These are phyloP conservation scores for Halotydeus destructor DNA, from an alignment of 1,140 invertebrate genomes.

Conservation along the genomic window DNA sequence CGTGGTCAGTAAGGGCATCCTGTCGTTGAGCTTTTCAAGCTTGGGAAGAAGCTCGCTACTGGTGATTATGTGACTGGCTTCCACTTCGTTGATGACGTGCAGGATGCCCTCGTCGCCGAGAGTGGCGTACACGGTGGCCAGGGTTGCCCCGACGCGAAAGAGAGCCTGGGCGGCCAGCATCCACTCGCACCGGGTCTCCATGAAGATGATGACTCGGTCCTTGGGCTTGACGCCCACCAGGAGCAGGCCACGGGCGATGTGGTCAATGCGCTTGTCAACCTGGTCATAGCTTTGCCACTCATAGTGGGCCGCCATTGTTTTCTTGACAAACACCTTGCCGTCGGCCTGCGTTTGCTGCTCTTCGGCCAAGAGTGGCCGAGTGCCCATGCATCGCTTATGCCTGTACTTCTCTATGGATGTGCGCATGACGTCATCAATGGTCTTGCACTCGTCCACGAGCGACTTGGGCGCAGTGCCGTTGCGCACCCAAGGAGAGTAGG, in stretches of 20 bases:
- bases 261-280: conserved; percentile 43
- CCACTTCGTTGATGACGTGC: conserved; percentile 88
- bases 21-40: conserved; percentile 10
- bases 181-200: conserved; percentile 90
- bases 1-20: neutral
- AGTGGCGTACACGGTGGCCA: conserved; percentile 89
- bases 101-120: conserved; percentile 85
- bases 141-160: conserved; percentile 24
- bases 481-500: conserved; percentile 7
- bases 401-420: conserved; percentile 44
- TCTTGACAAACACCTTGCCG: conserved; percentile 66
- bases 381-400: conserved; percentile 16
- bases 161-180: conserved; percentile 48
- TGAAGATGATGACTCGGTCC: conserved; percentile 75
- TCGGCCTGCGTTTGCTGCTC: conserved; percentile 72
- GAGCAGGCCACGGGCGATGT: conserved; percentile 55
- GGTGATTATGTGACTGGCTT: conserved; percentile 37
- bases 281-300: conserved; percentile 67
- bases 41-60: conserved; percentile 69
- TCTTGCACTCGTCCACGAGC: conserved; percentile 41
- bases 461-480: neutral
- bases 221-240: conserved; percentile 36
- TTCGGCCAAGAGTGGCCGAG: conserved; percentile 4
- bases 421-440: conserved; percentile 62
- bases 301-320: conserved; percentile 45